A percentile compares a stretch with the other conserved stretches of the same genome.
These are phyloP conservation scores for Andrena dorsata DNA, from an alignment of 2,888 invertebrate genomes.

Conservation along the genomic window DNA sequence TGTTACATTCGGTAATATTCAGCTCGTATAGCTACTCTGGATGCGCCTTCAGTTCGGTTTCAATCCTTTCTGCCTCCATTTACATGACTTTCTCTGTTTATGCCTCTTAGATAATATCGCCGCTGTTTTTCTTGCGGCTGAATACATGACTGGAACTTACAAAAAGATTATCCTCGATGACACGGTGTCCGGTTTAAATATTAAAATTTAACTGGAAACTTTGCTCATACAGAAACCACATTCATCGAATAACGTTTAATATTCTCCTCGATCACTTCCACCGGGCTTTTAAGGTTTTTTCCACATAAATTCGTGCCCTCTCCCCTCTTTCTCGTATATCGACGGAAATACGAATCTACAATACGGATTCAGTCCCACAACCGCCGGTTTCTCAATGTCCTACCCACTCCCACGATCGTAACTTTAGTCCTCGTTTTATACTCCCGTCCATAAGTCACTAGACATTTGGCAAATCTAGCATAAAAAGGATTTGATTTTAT, in stretches of 20 bases:
- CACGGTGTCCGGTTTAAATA: slow-evolving; percentile 32
- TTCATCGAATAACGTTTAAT: slow-evolving; percentile 9
- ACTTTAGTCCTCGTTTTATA: no score
- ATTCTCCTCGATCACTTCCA: slow-evolving; percentile 24
- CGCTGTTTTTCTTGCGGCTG: slow-evolving; percentile 32
- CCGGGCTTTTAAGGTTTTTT: not conserved
- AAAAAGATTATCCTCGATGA: slow-evolving; percentile 8
- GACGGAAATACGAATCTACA: no score
- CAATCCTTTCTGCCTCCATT: slow-evolving; percentile 53
- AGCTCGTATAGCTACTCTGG: slow-evolving; percentile 54
- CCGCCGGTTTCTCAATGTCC: no score
- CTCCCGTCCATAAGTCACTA: no score
- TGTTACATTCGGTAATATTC: slow-evolving; percentile 56
- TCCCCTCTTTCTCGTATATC: no score
- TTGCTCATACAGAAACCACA: not conserved
- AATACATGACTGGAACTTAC: slow-evolving; percentile 42
- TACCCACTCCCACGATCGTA: no score
- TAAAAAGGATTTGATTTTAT: no score
- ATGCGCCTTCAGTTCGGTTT: slow-evolving; percentile 52
- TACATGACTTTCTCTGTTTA: slow-evolving; percentile 59
- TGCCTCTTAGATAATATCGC: slow-evolving; percentile 53
- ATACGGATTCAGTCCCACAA: no score
- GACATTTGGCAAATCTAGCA: no score
- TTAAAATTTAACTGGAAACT: slow-evolving; percentile 42
- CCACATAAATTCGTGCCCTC: not conserved